Conservation (phyloP, 2,888 invertebrate species). For the Brassicogethes aeneus region DNA sequence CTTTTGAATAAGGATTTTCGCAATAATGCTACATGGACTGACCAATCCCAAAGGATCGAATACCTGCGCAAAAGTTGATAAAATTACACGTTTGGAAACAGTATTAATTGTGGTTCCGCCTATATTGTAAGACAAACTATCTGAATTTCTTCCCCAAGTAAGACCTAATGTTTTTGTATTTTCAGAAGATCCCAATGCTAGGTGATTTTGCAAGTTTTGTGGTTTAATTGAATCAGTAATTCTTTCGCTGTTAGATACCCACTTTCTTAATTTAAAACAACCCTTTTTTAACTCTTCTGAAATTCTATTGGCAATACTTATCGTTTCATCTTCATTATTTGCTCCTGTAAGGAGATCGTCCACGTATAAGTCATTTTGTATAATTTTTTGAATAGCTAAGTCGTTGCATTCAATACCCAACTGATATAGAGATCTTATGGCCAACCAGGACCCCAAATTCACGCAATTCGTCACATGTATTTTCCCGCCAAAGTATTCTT, state of each 20-base stretch:
- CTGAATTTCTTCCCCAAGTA: background rate
- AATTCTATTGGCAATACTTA: background rate
- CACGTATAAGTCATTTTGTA: background rate
- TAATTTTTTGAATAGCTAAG: background rate
- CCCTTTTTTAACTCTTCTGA: background rate
- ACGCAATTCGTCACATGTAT: conserved; percentile 5
- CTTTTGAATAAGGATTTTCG: conserved; percentile 9
- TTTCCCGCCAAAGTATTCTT: conserved; percentile 13
- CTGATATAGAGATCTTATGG: background rate
- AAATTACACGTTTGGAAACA: conserved; percentile 8
- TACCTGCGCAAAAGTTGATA: conserved; percentile 8
- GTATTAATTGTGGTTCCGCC: background rate
- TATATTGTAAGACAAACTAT: background rate
- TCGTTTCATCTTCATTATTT: background rate
- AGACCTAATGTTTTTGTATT: background rate
- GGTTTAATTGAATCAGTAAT: background rate
- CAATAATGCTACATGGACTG: conserved; percentile 5
- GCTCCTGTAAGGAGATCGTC: background rate
- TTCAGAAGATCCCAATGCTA: background rate
- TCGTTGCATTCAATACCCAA: background rate
- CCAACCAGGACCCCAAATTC: conserved; percentile 3
- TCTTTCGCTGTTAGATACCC: background rate
- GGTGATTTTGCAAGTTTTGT: background rate
- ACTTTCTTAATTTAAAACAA: background rate
- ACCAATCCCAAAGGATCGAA: conserved; percentile 12